phyloP scores from a whole-genome alignment of 2,113 vertebrate species.

The Phoxinus phoxinus region DNA sequence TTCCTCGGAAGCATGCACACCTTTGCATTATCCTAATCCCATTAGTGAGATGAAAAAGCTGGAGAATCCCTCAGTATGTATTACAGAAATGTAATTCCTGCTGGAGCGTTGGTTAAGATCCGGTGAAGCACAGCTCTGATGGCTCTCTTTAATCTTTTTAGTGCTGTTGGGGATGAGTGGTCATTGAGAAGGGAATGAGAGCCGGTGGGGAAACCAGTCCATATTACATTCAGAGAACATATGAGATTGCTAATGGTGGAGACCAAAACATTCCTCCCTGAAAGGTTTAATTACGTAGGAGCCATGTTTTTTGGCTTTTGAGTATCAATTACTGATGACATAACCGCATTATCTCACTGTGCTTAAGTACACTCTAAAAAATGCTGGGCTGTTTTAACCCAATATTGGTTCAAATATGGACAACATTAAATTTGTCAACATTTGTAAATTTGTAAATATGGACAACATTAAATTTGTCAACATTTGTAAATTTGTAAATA shows the following conservation, averaged over 20 bases:
- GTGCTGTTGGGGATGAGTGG: conserved; percentile 43
- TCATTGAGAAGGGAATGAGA: conserved; percentile 32
- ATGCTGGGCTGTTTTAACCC: no score
- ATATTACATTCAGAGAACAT: conserved; percentile 15
- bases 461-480: no score
- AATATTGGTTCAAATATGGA: no score
- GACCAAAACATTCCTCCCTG: neutral
- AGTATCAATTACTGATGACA: conserved; percentile 3
- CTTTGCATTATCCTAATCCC: conserved; percentile 54
- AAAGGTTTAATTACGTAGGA: neutral
- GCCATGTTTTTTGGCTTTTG: neutral
- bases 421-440: no score
- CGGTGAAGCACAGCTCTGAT: conserved; percentile 33
- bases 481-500: no score
- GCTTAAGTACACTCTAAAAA: no score
- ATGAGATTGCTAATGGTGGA: neutral
- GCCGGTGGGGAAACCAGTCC: conserved; percentile 10
- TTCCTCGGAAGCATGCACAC: conserved; percentile 34
- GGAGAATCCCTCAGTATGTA: conserved; percentile 47
- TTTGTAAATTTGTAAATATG: no score
- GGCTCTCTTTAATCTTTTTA: conserved; percentile 69
- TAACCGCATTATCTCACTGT: neutral
- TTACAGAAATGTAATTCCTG: conserved; percentile 49
- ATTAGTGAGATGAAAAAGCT: conserved; percentile 50
- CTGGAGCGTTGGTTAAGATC: conserved; percentile 41